Percentiles rank a stretch among this genome's conserved stretches.
Evolutionary conservation across 1,140 invertebrate species (phyloP).

Genomic region (Drosophila carrolli): DNA sequence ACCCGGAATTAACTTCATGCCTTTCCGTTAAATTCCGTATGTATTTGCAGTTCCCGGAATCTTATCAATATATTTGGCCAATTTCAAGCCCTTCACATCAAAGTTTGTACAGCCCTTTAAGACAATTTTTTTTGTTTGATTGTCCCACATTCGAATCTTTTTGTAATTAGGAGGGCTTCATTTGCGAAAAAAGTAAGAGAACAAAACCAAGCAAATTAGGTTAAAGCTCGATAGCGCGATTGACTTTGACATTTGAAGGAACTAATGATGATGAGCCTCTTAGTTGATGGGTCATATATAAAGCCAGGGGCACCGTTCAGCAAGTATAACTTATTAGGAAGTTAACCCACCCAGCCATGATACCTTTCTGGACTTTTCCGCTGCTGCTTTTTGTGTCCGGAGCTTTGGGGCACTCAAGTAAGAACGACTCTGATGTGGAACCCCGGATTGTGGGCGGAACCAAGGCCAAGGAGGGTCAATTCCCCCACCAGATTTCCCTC

Average conservation of each 20-base stretch:
- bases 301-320: not conserved
- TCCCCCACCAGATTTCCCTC: conserved; percentile 85
- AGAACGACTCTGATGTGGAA: not conserved
- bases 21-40: too few species aligned
- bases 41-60: too few species aligned
- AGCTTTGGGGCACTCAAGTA: not conserved
- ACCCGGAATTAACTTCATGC: too few species aligned
- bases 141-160: too few species aligned
- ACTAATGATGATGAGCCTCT: conserved; percentile 47
- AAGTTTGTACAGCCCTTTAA: too few species aligned
- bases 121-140: too few species aligned
- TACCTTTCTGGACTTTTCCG: not conserved
- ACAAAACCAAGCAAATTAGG: not conserved
- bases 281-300: conserved; percentile 11
- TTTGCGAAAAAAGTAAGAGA: not conserved
- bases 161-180: not conserved
- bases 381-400: not conserved
- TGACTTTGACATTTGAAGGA: conserved; percentile 29
- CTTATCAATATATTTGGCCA: too few species aligned
- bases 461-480: conserved; percentile 78
- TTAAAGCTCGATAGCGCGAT: conserved; percentile 20
- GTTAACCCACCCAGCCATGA: not conserved
- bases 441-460: conserved; percentile 85
- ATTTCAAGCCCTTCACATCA: too few species aligned
- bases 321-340: not conserved